Evolutionary conservation across 2,888 invertebrate species (phyloP), one percentile per base, ranked within the genome.

Genomic region (Coelinius sp.): DNA sequence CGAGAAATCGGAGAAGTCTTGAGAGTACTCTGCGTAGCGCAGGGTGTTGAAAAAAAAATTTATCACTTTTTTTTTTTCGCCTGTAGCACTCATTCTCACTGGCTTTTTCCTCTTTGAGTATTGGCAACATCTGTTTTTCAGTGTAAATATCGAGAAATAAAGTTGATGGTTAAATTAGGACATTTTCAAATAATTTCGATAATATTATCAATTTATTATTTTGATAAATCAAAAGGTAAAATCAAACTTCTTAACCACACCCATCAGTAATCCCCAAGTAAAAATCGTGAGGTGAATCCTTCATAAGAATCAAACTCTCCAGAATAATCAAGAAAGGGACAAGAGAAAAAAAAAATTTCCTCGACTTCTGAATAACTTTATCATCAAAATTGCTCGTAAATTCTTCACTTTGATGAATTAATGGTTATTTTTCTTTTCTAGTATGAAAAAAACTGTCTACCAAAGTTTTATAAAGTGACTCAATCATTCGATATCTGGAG

Each of bases 141-240:
- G 31, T 14, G 35, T 8, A 20, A 14, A 17, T 5, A 12, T 24
- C 3, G 53, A 53, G 17, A 25, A 53, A 20, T 20, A 56, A 56
- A 27, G 56, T 27, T 56, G 59, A 59, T 59, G 31, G 31, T 35
- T 59, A 31, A 59, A 59, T 59, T 59, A 59, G 59, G 59, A 59
- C 31, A 31, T 35, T 59, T 35, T 14, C 0, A 3, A n/a, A 10
- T 31, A 0, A 25, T 4, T 25, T 3, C n/a, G n/a, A n/a, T n/a
- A 7, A 53, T 24, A 53, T 14, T 14, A 10, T 53, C 17, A 35
- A 59, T 59, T 35, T 14, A 31, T 31, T 14, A 6, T 31, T 17
- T 59, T 31, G 59, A 59, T 59, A n/a, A n/a, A n/a, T n/a, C n/a
- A n/a, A n/a, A n/a, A n/a, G n/a, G n/a, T n/a, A n/a, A n/a, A n/a